Conservation (phyloP, 2,888 invertebrate genomes). For the Napeogenes sylphis region DNA sequence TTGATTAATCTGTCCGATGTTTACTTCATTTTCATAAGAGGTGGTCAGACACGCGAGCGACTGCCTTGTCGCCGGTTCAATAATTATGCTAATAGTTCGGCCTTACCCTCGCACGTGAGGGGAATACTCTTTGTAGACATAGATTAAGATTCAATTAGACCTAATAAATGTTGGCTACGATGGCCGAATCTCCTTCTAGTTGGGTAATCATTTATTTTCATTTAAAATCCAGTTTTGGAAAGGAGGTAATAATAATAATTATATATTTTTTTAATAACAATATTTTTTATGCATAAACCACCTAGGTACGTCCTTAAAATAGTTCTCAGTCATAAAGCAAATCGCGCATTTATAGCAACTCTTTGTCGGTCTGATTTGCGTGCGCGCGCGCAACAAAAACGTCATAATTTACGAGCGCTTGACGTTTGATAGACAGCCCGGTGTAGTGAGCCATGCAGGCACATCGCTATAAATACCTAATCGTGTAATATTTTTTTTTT, state of each 20-base stretch:
- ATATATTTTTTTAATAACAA: no score
- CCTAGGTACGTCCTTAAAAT: no score
- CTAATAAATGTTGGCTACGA: slow-evolving; percentile 6
- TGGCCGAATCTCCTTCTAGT: neutral
- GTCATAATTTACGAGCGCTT: slow-evolving; percentile 54
- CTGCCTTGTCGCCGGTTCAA: slow-evolving; percentile 54
- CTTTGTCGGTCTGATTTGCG: slow-evolving; percentile 48
- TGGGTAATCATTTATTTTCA: no score
- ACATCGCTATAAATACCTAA: slow-evolving; percentile 23
- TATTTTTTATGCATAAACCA: no score
- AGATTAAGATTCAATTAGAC: slow-evolving; percentile 23
- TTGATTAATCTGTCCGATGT: slow-evolving; percentile 32
- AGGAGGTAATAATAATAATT: no score
- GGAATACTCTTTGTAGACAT: slow-evolving; percentile 37
- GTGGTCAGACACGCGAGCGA: slow-evolving; percentile 50
- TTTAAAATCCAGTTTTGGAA: no score
- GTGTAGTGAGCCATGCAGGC: slow-evolving; percentile 36
- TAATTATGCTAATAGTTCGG: slow-evolving; percentile 69
- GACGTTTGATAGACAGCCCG: slow-evolving; percentile 57
- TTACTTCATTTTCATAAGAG: slow-evolving; percentile 20
- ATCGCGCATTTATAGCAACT: slow-evolving; percentile 4
- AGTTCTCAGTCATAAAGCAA: no score
- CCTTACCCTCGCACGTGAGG: slow-evolving; percentile 62
- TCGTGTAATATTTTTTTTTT: slow-evolving; percentile 16
- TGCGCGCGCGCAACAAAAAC: slow-evolving; percentile 62